These are phyloP conservation scores for Megastigmus dorsalis DNA, from an alignment of 2,888 invertebrate genomes.

Conservation along the genomic window DNA sequence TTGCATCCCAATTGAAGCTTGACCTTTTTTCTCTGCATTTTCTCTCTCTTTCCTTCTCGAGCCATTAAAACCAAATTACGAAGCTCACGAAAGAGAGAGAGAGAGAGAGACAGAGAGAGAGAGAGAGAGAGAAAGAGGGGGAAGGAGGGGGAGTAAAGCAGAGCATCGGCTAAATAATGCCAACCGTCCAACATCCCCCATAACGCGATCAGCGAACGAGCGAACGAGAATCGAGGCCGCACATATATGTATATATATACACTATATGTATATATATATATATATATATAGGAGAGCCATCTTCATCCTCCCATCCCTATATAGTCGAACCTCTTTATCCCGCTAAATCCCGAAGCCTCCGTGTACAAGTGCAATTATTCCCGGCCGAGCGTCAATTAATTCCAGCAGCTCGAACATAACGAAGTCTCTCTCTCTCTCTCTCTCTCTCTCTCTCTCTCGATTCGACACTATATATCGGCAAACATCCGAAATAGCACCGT, in stretches of 20 bases:
- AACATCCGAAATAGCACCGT: conserved; percentile 29
- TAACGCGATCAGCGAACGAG: conserved; percentile 14
- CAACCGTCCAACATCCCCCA: not conserved
- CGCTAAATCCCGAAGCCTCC: conserved; percentile 30
- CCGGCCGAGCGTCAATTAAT: conserved; percentile 43
- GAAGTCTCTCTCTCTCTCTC: conserved; percentile 3
- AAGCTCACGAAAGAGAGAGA: no score
- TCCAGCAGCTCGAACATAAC: conserved; percentile 40
- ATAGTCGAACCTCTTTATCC: conserved; percentile 41
- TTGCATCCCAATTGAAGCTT: not conserved
- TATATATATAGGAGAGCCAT: no score
- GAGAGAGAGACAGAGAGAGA: no score
- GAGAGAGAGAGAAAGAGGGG: no score
- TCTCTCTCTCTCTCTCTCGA: not conserved
- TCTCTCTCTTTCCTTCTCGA: not conserved
- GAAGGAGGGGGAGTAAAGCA: no score
- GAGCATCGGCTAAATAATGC: conserved; percentile 44
- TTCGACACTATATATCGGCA: no score
- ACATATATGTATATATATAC: no score
- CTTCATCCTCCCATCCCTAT: conserved; percentile 7
- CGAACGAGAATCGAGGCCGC: not conserved
- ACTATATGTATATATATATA: no score
- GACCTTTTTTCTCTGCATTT: conserved; percentile 9
- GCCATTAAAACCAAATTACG: no score
- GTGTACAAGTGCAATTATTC: conserved; percentile 45